Evolutionary conservation across 2,797 vertebrate species (phyloP), one percentile per base, ranked within the genome.

Genomic region (Nothura maculosa): DNA sequence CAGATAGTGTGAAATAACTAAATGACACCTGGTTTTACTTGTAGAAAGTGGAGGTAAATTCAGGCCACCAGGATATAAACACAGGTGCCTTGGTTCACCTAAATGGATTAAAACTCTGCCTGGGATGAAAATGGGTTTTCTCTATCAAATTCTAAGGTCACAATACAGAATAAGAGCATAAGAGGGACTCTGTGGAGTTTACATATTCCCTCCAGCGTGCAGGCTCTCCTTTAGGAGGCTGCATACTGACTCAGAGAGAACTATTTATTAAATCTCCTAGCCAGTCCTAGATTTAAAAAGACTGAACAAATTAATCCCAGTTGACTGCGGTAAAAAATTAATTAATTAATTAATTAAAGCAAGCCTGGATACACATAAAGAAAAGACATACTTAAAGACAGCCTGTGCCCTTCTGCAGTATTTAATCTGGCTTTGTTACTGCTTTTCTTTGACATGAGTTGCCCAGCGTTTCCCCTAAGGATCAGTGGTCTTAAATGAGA

Each of bases 401-500:
- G 66, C 74, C 80, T 12, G 28, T 87, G 72, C 84, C 93, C 70
- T 93, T 87, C 89, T 90, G 61, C 42, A 85, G 20, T 21, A 40
- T 66, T 87, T 28, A 20, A 4, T 54, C 81, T 88, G 83, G 47
- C 28, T 85, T 92, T 82, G 52, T 57, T 85, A 68, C 92, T 74
- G 61, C 69, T 84, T 93, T 90, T 82, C 48, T 50, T 87, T 66
- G 55, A 54, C 5, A 3, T 32, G 50, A 42, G 61, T 62, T 55
- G 60, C 28, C 62, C 47, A 17, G 62, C 66, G 42, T 45, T 92
- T 75, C 79, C 90, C 68, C 78, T 66, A 54, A 87, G 80, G 75
- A 85, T 32, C 77, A 38, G 50, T 50, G 47, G 25, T 78, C 64
- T 93, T 91, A 2, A 90, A 61, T 73, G 5, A 3, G 43, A 72